Conservation (phyloP, 2,888 invertebrate genomes). For the Lasioglossum marginatum region DNA sequence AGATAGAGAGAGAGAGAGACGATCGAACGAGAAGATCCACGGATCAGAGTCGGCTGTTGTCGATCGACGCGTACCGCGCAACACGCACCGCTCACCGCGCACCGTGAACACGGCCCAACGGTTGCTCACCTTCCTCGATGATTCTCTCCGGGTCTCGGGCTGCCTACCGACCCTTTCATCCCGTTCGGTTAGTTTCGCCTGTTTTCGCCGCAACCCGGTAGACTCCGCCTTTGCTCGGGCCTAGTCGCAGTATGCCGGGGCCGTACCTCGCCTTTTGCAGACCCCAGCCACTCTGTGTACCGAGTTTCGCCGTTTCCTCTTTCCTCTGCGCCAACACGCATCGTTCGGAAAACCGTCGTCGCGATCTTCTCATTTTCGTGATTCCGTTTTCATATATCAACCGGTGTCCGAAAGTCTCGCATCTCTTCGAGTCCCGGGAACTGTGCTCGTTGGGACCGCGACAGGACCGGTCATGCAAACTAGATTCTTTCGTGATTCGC, state of each 20-base stretch:
- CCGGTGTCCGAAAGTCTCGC: background rate
- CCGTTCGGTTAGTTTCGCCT: conserved; percentile 35
- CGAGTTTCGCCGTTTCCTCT: background rate
- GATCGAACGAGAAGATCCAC: conserved; percentile 34
- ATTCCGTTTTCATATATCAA: background rate
- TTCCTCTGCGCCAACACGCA: background rate
- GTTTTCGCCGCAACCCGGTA: conserved; percentile 26
- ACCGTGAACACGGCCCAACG: conserved; percentile 25
- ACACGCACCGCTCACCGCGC: conserved; percentile 15
- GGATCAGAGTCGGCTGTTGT: conserved; percentile 42
- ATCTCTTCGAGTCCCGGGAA: background rate
- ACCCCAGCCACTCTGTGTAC: background rate
- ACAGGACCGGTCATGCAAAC: background rate
- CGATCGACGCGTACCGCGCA: conserved; percentile 21
- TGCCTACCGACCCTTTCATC: conserved; percentile 1
- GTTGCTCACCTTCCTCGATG: conserved; percentile 52
- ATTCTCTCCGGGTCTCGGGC: background rate
- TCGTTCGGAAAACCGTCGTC: background rate
- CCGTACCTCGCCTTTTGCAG: background rate
- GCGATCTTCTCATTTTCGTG: background rate
- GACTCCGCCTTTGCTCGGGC: conserved; percentile 23
- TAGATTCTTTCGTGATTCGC: background rate
- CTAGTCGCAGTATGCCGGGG: background rate
- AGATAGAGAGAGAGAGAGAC: conserved; percentile 18
- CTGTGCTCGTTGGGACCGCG: background rate